Conservation (phyloP, 2,888 invertebrate genomes). For the Melinopterus prodromus region DNA sequence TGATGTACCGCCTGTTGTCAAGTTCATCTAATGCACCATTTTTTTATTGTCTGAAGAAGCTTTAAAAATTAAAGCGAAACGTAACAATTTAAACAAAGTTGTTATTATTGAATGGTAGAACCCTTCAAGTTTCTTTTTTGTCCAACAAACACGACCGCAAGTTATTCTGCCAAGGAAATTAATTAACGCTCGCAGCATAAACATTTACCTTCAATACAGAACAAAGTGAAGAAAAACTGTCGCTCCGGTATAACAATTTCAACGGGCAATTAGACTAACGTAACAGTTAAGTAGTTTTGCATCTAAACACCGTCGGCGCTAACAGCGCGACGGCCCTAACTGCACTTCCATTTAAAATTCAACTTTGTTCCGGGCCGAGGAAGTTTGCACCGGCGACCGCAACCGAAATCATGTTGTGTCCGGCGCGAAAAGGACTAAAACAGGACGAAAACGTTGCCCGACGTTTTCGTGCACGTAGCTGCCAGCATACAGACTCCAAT, state of each 20-base stretch:
- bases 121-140: too few species aligned
- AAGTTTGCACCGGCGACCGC: background rate
- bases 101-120: too few species aligned
- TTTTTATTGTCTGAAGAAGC: too few species aligned
- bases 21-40: too few species aligned
- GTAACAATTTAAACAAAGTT: too few species aligned
- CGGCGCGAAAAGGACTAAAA: background rate
- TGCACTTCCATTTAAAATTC: background rate
- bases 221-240: background rate
- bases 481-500: background rate
- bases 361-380: background rate
- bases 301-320: background rate
- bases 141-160: too few species aligned
- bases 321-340: background rate
- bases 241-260: background rate
- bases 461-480: background rate
- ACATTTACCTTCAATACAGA: too few species aligned
- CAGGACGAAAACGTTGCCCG: background rate
- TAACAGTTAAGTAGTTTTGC: slow-evolving; percentile 4
- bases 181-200: too few species aligned
- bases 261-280: background rate
- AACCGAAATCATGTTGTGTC: background rate
- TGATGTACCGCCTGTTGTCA: too few species aligned
- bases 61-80: too few species aligned
- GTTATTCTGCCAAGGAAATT: too few species aligned